Percentiles rank a stretch among this genome's conserved stretches.
Conservation (phyloP, 2,113 vertebrate species). For the human (Homo sapiens) region GRCh38 chr1:10603001-10603500, state of each 20-base stretch:
- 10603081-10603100: background rate
- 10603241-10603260: background rate
- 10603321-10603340: conserved; percentile 54
- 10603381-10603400: conserved; percentile 41
- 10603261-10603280: background rate
- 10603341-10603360: conserved; percentile 58
- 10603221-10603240: background rate
- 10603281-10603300: background rate
- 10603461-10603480: background rate
- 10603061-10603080: no score
- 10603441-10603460: conserved; percentile 37
- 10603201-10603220: background rate
- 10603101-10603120: background rate
- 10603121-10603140: conserved; percentile 18
- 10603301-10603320: conserved; percentile 35
- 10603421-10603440: conserved; percentile 35
- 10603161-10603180: background rate
- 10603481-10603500: background rate
- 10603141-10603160: background rate
- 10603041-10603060: background rate
- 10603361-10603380: conserved; percentile 65
- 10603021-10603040: background rate
- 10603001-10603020: background rate
- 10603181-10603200: background rate
- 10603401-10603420: conserved; percentile 64